phyloP scores from a whole-genome alignment of 2,797 vertebrate species.

The Ciconia nigra region DNA sequence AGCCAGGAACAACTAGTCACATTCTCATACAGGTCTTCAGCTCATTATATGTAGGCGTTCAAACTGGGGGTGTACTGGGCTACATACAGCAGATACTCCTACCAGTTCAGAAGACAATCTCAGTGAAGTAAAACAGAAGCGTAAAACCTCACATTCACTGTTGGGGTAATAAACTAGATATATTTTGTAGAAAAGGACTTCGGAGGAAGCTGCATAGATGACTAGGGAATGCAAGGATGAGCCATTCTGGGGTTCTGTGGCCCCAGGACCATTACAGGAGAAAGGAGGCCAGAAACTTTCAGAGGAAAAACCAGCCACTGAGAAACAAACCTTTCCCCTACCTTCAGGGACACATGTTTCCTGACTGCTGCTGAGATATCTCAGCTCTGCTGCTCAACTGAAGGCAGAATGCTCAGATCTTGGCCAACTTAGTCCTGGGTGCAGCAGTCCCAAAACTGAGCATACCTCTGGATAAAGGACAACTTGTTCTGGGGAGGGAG shows the following conservation, averaged over 20 bases:
- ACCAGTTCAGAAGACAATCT: not conserved
- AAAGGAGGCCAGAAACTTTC: not conserved
- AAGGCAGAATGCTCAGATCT: not conserved
- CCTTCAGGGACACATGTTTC: not conserved
- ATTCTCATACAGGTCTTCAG: not conserved
- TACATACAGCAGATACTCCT: fast-evolving
- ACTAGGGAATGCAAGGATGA: not conserved
- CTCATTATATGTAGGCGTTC: not conserved
- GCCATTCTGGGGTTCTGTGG: not conserved
- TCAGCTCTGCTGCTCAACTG: not conserved
- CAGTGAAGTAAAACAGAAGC: not conserved
- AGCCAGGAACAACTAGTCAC: not conserved
- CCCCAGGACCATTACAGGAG: not conserved
- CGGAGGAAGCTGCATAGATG: not conserved
- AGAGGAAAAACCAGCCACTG: not conserved
- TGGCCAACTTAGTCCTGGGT: not conserved
- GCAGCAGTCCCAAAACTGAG: not conserved
- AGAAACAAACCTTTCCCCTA: not conserved
- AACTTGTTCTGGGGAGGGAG: not conserved
- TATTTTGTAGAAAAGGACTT: not conserved
- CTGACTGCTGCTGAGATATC: not conserved
- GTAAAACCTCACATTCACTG: not conserved
- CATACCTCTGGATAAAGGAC: not conserved
- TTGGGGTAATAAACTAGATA: not conserved
- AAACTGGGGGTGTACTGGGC: not conserved